These are phyloP conservation scores for Clupea harengus DNA, from an alignment of 2,113 vertebrate genomes.

Conservation along the genomic window DNA sequence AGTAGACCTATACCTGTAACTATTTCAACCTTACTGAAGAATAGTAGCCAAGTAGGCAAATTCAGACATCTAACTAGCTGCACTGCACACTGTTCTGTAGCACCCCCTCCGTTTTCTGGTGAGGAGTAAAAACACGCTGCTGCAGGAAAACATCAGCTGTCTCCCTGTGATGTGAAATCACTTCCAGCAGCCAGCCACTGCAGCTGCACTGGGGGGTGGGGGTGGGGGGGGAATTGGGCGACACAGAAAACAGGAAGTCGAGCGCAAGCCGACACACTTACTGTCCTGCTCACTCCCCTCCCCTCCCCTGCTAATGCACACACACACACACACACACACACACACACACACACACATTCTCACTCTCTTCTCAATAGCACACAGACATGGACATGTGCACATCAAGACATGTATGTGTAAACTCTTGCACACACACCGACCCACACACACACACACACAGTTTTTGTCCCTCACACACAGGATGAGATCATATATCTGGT, in stretches of 20 bases:
- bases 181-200: not conserved
- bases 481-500: constrained; percentile 18
- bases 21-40: not conserved
- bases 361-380: not conserved
- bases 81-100: not conserved
- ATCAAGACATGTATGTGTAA: not conserved
- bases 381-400: not conserved
- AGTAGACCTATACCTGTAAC: too few species aligned
- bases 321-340: not conserved
- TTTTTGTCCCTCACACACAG: not conserved
- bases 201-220: not conserved
- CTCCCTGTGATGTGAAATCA: constrained; percentile 14
- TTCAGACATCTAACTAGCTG: too few species aligned
- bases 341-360: not conserved
- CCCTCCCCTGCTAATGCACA: not conserved
- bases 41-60: not conserved
- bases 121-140: not conserved
- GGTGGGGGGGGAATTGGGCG: not conserved
- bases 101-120: not conserved
- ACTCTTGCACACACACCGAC: not conserved
- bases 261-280: constrained; percentile 5
- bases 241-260: constrained; percentile 12
- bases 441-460: not conserved
- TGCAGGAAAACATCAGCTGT: constrained; percentile 5
- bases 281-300: not conserved